These are phyloP conservation scores for Lasioglossum villosulum DNA, from an alignment of 2,888 invertebrate species.

Conservation along the genomic window DNA sequence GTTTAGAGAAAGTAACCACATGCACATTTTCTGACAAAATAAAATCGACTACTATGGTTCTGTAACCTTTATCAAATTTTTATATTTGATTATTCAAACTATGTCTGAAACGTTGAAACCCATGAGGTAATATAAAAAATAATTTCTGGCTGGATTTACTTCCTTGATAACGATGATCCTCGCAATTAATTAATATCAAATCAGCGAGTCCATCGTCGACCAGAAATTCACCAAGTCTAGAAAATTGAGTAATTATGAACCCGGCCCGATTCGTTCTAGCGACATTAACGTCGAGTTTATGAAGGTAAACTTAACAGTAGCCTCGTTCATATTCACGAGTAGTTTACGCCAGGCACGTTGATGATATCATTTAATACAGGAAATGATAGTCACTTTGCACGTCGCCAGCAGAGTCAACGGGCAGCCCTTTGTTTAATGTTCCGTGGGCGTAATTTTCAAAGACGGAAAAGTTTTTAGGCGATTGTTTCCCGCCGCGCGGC, in stretches of 20 bases:
- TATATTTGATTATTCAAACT: neutral
- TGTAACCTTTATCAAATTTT: neutral
- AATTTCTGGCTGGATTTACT: neutral
- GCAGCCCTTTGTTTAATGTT: slow-evolving; percentile 26
- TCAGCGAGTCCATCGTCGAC: neutral
- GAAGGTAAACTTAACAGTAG: neutral
- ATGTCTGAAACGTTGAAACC: neutral
- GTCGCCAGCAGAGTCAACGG: slow-evolving; percentile 11
- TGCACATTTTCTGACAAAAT: neutral
- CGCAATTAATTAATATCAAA: neutral
- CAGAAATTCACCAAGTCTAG: neutral
- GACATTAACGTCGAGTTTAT: neutral
- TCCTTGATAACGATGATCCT: neutral
- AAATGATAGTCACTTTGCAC: slow-evolving; percentile 40
- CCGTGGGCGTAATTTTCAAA: neutral
- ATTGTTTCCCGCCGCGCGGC: neutral
- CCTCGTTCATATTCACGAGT: slow-evolving; percentile 5
- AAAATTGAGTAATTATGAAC: neutral
- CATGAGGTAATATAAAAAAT: neutral
- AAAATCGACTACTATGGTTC: neutral
- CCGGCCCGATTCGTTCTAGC: neutral
- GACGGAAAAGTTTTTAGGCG: slow-evolving; percentile 23
- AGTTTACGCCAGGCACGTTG: slow-evolving; percentile 11
- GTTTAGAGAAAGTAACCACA: too few species aligned
- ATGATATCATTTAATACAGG: slow-evolving; percentile 49